These are phyloP conservation scores for Psittacula cyanocephala DNA, from an alignment of 2,113 vertebrate genomes.

Conservation along the genomic window DNA sequence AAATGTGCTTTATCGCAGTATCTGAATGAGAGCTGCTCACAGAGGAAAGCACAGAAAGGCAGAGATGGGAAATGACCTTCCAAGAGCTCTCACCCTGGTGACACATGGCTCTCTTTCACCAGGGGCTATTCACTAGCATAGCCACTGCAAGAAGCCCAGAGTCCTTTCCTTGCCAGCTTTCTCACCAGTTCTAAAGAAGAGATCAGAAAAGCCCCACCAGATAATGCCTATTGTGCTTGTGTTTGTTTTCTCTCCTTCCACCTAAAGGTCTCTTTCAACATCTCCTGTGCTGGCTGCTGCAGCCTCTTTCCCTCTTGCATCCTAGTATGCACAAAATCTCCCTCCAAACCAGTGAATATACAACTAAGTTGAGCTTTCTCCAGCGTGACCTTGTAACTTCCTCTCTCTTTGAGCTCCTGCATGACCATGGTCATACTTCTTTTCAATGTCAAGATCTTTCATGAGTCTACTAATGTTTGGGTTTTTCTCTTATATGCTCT, in stretches of 20 bases:
- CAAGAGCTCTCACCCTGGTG: neutral
- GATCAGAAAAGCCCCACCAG: neutral
- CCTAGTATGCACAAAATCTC: neutral
- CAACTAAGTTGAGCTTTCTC: neutral
- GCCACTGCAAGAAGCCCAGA: neutral
- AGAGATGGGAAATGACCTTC: neutral
- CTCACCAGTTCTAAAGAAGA: neutral
- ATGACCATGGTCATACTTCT: neutral
- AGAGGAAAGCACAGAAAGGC: neutral
- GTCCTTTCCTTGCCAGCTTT: neutral
- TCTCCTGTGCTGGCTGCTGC: neutral
- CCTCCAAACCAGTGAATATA: neutral
- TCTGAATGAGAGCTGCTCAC: neutral
- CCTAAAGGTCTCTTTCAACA: neutral
- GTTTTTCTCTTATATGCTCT: neutral
- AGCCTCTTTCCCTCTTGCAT: neutral
- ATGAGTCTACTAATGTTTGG: neutral
- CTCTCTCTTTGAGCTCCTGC: neutral
- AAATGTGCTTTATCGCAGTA: constrained; percentile 3
- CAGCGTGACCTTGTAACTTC: neutral
- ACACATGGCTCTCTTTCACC: rapidly evolving
- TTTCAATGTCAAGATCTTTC: neutral
- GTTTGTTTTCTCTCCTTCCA: neutral
- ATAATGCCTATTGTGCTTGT: rapidly evolving
- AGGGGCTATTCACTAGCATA: rapidly evolving